phyloP scores from a whole-genome alignment of 2,888 invertebrate species.

The Sipunculus nudus region DNA sequence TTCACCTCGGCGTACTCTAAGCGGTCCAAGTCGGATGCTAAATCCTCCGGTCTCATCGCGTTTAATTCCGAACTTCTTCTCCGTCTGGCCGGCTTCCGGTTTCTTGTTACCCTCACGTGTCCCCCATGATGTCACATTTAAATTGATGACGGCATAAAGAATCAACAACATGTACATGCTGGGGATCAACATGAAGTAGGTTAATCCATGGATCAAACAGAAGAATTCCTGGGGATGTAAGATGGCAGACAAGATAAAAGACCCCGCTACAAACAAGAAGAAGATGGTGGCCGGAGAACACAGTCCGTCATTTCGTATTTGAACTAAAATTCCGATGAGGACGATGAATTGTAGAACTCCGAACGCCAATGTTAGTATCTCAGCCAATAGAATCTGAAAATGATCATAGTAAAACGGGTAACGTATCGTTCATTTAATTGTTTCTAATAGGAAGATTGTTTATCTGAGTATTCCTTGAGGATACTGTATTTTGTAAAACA shows the following conservation, averaged over 20 bases:
- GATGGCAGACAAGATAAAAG: slow-evolving; percentile 93
- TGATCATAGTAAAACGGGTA: too few relatives aligned
- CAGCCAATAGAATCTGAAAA: slow-evolving; percentile 92
- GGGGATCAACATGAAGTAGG: slow-evolving; percentile 61
- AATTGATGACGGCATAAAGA: slow-evolving; percentile 58
- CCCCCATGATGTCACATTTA: slow-evolving; percentile 63
- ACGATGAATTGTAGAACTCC: slow-evolving; percentile 99
- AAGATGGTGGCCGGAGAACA: slow-evolving; percentile 97
- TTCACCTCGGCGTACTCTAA: too few relatives aligned
- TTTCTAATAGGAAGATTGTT: too few relatives aligned
- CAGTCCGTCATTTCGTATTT: slow-evolving; percentile 94
- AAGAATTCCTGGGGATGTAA: slow-evolving; percentile 93
- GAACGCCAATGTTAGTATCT: slow-evolving; percentile 94
- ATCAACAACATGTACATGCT: slow-evolving; percentile 61
- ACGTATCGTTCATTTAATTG: too few relatives aligned
- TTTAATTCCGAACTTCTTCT: too few relatives aligned
- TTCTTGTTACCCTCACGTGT: slow-evolving; percentile 61
- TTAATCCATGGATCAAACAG: slow-evolving; percentile 47
- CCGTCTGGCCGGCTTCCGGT: too few relatives aligned
- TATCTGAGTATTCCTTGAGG: too few relatives aligned
- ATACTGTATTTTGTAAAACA: too few relatives aligned
- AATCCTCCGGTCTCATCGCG: too few relatives aligned
- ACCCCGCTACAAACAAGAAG: slow-evolving; percentile 91
- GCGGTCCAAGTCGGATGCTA: too few relatives aligned
- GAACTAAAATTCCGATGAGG: slow-evolving; percentile 96